Evolutionary conservation across 2,888 invertebrate species (phyloP).

Genomic region (Zaprionus obscuricornis): DNA sequence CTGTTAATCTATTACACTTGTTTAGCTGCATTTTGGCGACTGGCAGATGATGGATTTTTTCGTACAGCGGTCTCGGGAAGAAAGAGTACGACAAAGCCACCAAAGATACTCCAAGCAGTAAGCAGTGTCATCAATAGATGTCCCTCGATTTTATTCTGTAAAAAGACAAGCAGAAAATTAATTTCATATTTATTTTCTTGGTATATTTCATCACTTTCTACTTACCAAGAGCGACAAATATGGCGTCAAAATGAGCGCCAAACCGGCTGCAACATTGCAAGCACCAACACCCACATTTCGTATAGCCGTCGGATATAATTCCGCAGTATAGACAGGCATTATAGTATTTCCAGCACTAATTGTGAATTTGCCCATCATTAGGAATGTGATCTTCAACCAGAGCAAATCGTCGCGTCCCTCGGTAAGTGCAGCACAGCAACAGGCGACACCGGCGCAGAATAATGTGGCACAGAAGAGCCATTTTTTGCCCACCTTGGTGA

Average conservation of each 20-base stretch:
- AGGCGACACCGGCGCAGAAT: constrained; percentile 88
- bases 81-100: constrained; percentile 89
- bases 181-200: too few species aligned
- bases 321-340: constrained; percentile 90
- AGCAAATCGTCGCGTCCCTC: constrained; percentile 85
- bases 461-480: constrained; percentile 89
- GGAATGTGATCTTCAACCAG: constrained; percentile 89
- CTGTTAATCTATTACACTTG: constrained; percentile 58
- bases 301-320: constrained; percentile 89
- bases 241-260: constrained; percentile 89
- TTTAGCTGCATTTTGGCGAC: constrained; percentile 56
- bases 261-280: constrained; percentile 90
- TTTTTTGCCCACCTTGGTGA: constrained; percentile 89
- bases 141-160: constrained; percentile 87
- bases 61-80: constrained; percentile 88
- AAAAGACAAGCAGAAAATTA: background rate
- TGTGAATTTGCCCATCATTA: constrained; percentile 92
- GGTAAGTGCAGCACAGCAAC: constrained; percentile 86
- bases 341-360: constrained; percentile 91
- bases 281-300: constrained; percentile 89
- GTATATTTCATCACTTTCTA: too few species aligned
- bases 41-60: constrained; percentile 32
- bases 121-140: constrained; percentile 89
- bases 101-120: constrained; percentile 88
- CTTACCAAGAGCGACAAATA: constrained; percentile 91